Conservation (phyloP, 2,113 vertebrate species). For the Protobothrops flavoviridis region DNA sequence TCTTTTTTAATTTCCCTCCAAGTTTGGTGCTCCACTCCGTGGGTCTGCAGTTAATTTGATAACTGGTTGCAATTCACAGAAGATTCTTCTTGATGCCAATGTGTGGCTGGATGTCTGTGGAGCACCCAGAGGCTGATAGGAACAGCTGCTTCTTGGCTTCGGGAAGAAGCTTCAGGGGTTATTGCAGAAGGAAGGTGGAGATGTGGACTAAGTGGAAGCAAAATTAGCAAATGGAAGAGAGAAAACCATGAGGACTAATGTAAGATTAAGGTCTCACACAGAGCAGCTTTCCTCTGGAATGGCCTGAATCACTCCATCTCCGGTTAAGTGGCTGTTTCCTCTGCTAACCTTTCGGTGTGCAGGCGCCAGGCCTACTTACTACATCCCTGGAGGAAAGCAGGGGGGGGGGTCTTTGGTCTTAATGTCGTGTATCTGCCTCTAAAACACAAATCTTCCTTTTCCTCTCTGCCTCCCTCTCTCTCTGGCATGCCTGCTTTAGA, state of each 20-base stretch:
- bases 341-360: constrained; percentile 46
- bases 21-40: background rate
- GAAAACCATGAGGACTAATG: constrained; percentile 15
- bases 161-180: constrained; percentile 54
- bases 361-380: constrained; percentile 36
- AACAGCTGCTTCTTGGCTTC: constrained; percentile 48
- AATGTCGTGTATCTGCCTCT: background rate
- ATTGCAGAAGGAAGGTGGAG: constrained; percentile 19
- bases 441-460: background rate
- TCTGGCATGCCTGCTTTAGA: background rate
- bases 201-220: constrained; percentile 56
- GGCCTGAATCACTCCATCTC: constrained; percentile 60
- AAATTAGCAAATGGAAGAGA: constrained; percentile 58
- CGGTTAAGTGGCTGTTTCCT: constrained; percentile 46
- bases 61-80: constrained; percentile 52
- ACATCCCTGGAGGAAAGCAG: background rate
- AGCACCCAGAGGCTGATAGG: constrained; percentile 61
- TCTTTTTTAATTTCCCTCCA: constrained; percentile 19
- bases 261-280: constrained; percentile 54
- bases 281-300: constrained; percentile 52
- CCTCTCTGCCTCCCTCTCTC: background rate
- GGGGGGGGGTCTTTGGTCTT: fast-evolving
- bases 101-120: constrained; percentile 57
- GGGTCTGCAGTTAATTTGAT: background rate
- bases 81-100: constrained; percentile 57